Base-by-base conservation (phyloP, 2,113 vertebrate genomes). In the Turdus rufiventris region DNA sequence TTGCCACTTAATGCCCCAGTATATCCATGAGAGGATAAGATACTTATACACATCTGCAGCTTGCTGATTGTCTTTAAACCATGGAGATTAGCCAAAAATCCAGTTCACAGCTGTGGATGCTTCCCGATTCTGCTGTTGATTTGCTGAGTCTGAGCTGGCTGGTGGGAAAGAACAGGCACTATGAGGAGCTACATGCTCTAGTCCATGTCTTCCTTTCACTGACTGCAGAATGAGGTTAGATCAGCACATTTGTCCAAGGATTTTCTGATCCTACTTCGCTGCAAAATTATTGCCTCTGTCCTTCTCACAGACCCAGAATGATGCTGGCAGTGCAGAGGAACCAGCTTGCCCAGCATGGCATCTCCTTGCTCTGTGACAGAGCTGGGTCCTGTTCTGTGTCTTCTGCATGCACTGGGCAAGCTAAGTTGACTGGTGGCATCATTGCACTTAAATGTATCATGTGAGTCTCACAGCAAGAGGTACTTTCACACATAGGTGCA, bases 401-500 rank as follows among this genome's bases (percentile, higher is more conserved):
- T 91, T 60, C 45, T 56, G 6, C 3, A 15, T 2, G 38, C 8
- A 10, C 31, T 7, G 21, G 11, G 13, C 18, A 83, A 57, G 18
- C 3, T 53, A 40, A 43, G 26, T 2, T 79, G n/a, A 36, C 48
- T 65, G 34, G 5, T 25, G 56, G 3, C 15, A 8, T 34, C 61
- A 24, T 5, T 80, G n/a, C 34, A 33, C 25, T 28, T 53, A 36
- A 45, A 50, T 3, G 9, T 45, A 18, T 21, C 16, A 3, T 0
- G 18, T 4, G 6, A 58, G 10, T 58, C 6, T 67, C 7, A 51
- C 18, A 58, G 42, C 18, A 71, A 75, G 13, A 71, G 25, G 5
- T 19, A 50, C 1, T 2, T 60, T 81, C 63, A 80, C 14, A 48
- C 0, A 0, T 2, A 29, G 11, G 33, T 54, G 14, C 20, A 40